Evolutionary conservation across 2,888 invertebrate species (phyloP).

Genomic region (Sialis lutaria): DNA sequence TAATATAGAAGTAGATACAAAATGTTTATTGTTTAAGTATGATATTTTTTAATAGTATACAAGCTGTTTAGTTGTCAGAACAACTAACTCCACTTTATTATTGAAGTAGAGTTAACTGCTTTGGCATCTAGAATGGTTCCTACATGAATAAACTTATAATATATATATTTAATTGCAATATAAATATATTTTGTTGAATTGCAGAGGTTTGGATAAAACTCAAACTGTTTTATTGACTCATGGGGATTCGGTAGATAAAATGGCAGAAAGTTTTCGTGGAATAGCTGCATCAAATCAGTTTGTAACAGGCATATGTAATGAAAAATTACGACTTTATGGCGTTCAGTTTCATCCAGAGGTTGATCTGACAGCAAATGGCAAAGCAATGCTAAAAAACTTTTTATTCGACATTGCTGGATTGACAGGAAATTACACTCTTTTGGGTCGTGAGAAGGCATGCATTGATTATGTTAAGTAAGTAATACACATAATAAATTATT

Average conservation of each 20-base stretch:
- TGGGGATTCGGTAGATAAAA: slow-evolving; percentile 87
- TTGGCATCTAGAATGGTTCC: too few relatives aligned
- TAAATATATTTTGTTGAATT: slow-evolving; percentile 11
- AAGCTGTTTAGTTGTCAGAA: too few relatives aligned
- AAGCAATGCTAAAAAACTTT: slow-evolving; percentile 86
- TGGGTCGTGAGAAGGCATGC: slow-evolving; percentile 74
- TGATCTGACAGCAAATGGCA: slow-evolving; percentile 82
- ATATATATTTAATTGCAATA: too few relatives aligned
- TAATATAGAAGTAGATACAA: slow-evolving; percentile 70
- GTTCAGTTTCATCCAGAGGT: slow-evolving; percentile 99
- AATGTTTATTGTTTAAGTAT: slow-evolving; percentile 86
- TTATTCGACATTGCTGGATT: slow-evolving; percentile 80
- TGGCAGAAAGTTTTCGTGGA: slow-evolving; percentile 75
- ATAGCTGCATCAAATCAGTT: slow-evolving; percentile 72
- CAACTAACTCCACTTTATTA: too few relatives aligned
- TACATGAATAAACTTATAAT: too few relatives aligned
- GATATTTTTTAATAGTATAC: slow-evolving; percentile 16
- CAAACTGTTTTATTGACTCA: slow-evolving; percentile 91
- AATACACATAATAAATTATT: too few relatives aligned
- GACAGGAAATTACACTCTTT: slow-evolving; percentile 74
- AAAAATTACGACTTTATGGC: slow-evolving; percentile 78
- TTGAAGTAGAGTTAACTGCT: too few relatives aligned
- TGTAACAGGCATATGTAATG: slow-evolving; percentile 81
- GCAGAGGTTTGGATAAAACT: slow-evolving; percentile 68
- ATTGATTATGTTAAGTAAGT: slow-evolving; percentile 38